phyloP scores from a whole-genome alignment of 2,113 vertebrate species.

The Anguilla japonica region DNA sequence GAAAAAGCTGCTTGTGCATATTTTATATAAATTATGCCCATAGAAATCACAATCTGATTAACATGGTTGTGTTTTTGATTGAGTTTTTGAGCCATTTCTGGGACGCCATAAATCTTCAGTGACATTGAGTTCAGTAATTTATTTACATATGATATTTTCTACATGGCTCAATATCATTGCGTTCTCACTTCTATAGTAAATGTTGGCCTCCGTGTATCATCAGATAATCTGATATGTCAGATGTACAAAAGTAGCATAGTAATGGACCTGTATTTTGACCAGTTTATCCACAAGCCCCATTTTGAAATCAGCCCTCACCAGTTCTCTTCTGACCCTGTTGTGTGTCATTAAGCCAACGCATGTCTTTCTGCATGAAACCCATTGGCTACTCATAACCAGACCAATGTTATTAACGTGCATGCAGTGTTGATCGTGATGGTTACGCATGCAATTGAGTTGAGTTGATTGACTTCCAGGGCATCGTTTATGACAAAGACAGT shows the following conservation, averaged over 20 bases:
- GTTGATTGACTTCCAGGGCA: conserved; percentile 73
- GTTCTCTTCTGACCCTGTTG: neutral
- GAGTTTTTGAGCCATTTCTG: too few relatives aligned
- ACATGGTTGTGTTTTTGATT: too few relatives aligned
- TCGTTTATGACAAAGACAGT: conserved; percentile 99
- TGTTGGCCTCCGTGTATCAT: too few relatives aligned
- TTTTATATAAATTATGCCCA: too few relatives aligned
- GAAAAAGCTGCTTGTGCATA: too few relatives aligned
- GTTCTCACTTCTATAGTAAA: too few relatives aligned
- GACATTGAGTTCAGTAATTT: too few relatives aligned
- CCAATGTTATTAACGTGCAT: neutral
- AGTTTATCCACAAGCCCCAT: neutral
- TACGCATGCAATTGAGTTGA: neutral
- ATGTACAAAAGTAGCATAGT: neutral
- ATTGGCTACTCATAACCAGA: neutral
- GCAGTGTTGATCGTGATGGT: neutral
- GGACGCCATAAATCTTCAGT: too few relatives aligned
- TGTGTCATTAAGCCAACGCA: neutral
- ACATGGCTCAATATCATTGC: too few relatives aligned
- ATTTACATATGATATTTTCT: too few relatives aligned
- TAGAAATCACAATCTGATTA: too few relatives aligned
- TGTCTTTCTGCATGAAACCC: neutral
- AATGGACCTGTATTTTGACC: neutral
- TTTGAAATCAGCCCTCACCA: neutral
- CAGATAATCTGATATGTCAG: too few relatives aligned